Evolutionary conservation across 2,888 invertebrate species (phyloP).

Genomic region (Tenthredo mesomela): DNA sequence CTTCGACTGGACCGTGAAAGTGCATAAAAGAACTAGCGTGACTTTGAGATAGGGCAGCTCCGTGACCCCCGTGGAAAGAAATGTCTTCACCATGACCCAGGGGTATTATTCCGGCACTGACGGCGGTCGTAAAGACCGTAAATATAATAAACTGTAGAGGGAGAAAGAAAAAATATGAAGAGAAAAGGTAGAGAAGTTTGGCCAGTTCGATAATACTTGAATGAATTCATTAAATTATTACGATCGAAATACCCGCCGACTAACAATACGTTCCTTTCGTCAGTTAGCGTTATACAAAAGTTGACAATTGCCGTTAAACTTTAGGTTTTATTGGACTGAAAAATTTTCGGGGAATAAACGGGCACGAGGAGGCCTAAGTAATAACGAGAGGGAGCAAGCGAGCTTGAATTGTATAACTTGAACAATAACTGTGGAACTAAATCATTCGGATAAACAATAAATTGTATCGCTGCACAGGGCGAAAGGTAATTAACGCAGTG

Average conservation of each 20-base stretch:
- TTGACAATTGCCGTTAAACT: slow-evolving; percentile 32
- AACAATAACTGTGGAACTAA: slow-evolving; percentile 35
- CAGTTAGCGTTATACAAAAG: not conserved
- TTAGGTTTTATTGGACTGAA: not conserved
- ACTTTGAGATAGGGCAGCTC: slow-evolving; percentile 58
- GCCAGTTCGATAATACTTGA: not conserved
- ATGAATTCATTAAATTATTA: slow-evolving; percentile 19
- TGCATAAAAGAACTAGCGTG: slow-evolving; percentile 73
- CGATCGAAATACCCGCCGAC: slow-evolving; percentile 1
- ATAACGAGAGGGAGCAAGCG: not conserved
- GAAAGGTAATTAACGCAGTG: slow-evolving; percentile 1
- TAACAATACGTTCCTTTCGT: slow-evolving; percentile 28
- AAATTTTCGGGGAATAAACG: not conserved
- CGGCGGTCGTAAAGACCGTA: slow-evolving; percentile 25
- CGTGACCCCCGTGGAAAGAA: slow-evolving; percentile 24
- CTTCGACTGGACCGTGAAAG: slow-evolving; percentile 75
- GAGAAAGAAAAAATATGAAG: not conserved
- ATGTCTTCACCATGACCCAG: slow-evolving; percentile 39
- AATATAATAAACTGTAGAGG: slow-evolving; percentile 52
- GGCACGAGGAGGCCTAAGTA: not conserved
- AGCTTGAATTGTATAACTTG: slow-evolving; percentile 19
- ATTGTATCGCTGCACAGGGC: not conserved
- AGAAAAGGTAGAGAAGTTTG: slow-evolving; percentile 35
- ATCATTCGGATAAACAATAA: slow-evolving; percentile 15
- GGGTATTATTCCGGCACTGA: slow-evolving; percentile 55